Evolutionary conservation across 2,113 vertebrate species (phyloP).

Genomic region (Vidua chalybeata): DNA sequence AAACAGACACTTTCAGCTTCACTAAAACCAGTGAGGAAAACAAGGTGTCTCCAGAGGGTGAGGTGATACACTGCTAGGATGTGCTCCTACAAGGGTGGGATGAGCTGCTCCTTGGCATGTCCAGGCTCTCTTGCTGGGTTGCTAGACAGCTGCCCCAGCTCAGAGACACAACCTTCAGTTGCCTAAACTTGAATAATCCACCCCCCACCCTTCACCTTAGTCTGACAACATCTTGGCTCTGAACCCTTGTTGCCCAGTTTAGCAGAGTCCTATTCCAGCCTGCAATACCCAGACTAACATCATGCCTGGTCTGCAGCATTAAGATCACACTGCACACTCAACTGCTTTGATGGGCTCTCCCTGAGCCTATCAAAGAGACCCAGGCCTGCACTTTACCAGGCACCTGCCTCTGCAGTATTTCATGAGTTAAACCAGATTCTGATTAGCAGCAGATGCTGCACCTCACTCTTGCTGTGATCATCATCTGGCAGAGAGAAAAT

Average conservation of each 20-base stretch:
- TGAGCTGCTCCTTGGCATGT: background rate
- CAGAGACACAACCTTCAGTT: background rate
- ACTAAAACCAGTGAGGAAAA: background rate
- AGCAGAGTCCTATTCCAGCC: background rate
- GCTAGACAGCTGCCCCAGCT: background rate
- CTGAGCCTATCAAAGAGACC: background rate
- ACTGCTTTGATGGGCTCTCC: background rate
- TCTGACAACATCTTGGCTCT: background rate
- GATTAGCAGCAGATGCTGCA: conserved; percentile 40
- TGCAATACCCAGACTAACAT: accelerated
- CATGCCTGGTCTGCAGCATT: background rate
- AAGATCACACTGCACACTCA: background rate
- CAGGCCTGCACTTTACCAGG: background rate
- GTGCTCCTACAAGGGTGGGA: accelerated
- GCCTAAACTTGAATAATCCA: background rate
- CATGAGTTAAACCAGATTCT: conserved; percentile 30
- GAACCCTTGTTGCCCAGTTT: background rate
- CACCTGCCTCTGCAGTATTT: background rate
- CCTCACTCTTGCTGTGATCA: conserved; percentile 42
- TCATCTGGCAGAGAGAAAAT: conserved; percentile 52
- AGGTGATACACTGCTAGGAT: background rate
- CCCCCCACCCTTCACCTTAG: background rate
- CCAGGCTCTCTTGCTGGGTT: background rate
- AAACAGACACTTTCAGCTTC: background rate
- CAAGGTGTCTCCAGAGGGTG: background rate